These are phyloP conservation scores for Leptopilina myrica DNA, from an alignment of 2,888 invertebrate genomes.

Conservation along the genomic window DNA sequence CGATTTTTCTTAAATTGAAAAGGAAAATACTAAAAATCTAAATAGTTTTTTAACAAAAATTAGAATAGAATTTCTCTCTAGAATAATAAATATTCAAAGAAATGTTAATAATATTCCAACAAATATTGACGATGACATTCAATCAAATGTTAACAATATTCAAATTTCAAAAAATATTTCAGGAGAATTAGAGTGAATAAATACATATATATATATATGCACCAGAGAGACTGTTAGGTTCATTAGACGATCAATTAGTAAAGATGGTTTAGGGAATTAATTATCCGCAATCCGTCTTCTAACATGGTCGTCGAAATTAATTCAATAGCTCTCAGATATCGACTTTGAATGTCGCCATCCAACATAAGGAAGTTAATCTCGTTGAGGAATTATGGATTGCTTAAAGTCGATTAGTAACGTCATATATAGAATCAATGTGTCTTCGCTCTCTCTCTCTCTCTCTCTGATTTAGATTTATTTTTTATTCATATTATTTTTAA, in stretches of 20 bases:
- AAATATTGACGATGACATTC: too few relatives aligned
- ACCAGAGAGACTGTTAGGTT: slow-evolving; percentile 8
- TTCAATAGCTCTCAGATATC: slow-evolving; percentile 57
- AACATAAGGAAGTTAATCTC: slow-evolving; percentile 35
- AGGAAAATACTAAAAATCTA: too few relatives aligned
- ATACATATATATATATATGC: not conserved
- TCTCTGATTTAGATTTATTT: not conserved
- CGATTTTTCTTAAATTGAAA: too few relatives aligned
- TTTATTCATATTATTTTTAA: not conserved
- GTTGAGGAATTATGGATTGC: slow-evolving; percentile 52
- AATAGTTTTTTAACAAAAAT: too few relatives aligned
- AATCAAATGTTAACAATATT: too few relatives aligned
- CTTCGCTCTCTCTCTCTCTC: not conserved
- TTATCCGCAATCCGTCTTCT: slow-evolving; percentile 56
- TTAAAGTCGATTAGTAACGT: slow-evolving; percentile 25
- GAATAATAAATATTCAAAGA: too few relatives aligned
- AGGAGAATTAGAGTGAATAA: not conserved
- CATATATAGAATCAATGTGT: not conserved
- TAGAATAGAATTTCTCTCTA: too few relatives aligned
- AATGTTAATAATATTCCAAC: too few relatives aligned
- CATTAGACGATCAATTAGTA: slow-evolving; percentile 61
- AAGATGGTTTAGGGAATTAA: slow-evolving; percentile 66
- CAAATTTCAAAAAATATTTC: too few relatives aligned
- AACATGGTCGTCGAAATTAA: slow-evolving; percentile 57
- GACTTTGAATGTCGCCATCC: slow-evolving; percentile 51